Conservation (phyloP, 2,113 vertebrate genomes). For the Salvelinus namaycush region DNA sequence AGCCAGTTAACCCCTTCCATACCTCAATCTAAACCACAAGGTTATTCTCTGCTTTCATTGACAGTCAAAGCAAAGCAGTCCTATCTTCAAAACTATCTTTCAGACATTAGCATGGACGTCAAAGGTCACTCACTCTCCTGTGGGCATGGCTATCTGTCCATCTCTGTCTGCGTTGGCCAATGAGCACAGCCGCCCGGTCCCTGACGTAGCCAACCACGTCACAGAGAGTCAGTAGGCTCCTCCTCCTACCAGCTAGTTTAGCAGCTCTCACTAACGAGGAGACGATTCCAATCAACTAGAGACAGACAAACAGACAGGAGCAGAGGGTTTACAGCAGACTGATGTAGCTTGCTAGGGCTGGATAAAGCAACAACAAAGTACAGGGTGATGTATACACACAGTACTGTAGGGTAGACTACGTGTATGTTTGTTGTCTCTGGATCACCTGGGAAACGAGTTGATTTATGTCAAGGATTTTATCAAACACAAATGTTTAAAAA, state of each 20-base stretch:
- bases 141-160: conserved; percentile 22
- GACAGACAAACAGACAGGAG: background rate
- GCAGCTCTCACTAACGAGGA: conserved; percentile 49
- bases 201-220: conserved; percentile 52
- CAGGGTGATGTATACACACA: too few relatives aligned
- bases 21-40: background rate
- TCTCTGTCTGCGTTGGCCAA: conserved; percentile 27
- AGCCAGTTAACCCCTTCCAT: background rate
- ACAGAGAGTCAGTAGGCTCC: conserved; percentile 43
- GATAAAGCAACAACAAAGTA: too few relatives aligned
- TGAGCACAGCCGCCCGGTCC: conserved; percentile 34
- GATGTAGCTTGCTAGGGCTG: too few relatives aligned
- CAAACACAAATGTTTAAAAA: conserved; percentile 7
- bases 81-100: background rate
- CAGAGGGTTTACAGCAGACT: too few relatives aligned
- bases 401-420: too few relatives aligned
- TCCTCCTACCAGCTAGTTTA: conserved; percentile 55
- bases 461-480: background rate
- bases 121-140: conserved; percentile 60
- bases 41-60: background rate
- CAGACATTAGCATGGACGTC: background rate
- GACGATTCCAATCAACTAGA: conserved; percentile 52
- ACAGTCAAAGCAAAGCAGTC: background rate
- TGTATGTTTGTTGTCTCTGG: too few relatives aligned
- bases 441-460: too few relatives aligned